Percentiles rank a stretch among this genome's conserved stretches.
These are phyloP conservation scores for Zalophus californianus DNA, from an alignment of 2,797 vertebrate genomes.

Conservation along the genomic window DNA sequence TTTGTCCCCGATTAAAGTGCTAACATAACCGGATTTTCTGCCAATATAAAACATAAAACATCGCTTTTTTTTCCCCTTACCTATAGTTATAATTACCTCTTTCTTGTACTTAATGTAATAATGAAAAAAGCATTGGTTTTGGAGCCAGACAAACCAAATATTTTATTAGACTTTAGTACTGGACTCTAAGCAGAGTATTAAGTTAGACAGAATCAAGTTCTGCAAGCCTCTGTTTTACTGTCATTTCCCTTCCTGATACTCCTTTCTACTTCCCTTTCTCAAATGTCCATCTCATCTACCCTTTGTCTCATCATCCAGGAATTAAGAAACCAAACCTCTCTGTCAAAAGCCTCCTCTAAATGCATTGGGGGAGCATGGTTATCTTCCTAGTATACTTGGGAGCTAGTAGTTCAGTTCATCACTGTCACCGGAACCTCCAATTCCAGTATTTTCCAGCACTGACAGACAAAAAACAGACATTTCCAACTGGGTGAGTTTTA, in stretches of 20 bases:
- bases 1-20: neutral
- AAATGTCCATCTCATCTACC: neutral
- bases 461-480: neutral
- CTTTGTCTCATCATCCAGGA: neutral
- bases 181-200: neutral
- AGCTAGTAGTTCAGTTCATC: neutral
- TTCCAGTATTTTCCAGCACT: neutral
- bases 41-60: neutral
- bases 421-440: neutral
- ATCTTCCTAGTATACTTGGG: neutral
- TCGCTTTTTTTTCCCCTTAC: neutral
- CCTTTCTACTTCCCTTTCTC: neutral
- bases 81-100: neutral
- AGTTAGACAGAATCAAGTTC: neutral
- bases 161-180: neutral
- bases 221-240: neutral
- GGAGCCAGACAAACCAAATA: neutral
- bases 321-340: neutral
- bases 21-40: neutral
- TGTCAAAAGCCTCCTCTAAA: neutral
- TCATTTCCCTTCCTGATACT: neutral
- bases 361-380: neutral
- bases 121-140: neutral
- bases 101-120: neutral
- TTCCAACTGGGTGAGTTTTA: neutral